Base-by-base conservation (phyloP, 2,888 invertebrate species). In the Platynereis dumerilii region DNA sequence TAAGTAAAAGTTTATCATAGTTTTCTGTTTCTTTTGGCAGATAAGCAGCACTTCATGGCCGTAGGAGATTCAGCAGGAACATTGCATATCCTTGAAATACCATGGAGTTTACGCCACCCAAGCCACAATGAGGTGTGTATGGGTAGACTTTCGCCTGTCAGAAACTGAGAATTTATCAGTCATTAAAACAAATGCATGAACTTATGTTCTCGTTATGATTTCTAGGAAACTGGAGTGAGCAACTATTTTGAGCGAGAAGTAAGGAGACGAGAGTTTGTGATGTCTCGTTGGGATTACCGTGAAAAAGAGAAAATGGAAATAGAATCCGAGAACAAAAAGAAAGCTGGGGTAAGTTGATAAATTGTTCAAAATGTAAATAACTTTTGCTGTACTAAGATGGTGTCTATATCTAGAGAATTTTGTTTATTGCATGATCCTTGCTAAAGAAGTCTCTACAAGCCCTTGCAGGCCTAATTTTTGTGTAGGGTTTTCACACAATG, bases 211-310 rank as follows among this genome's bases (percentile, higher is more conserved):
- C 12, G 44, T n/a, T n/a, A n/a, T n/a, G n/a, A n/a, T 52, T 55
- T 52, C n/a, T 67, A 71, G 71, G 42, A 58, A 2, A 22, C 26
- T 17, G 69, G 71, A 17, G 60, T 72, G 58, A 66, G 75, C 10
- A 80, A 80, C 69, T 84, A 84, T 73, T 74, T 84, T 65, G 81
- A 81, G 56, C 72, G 83, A n/a, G 84, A 84, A 69, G 80, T 83
- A 29, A 81, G 82, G 64, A 72, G 84, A 53, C 73, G 83, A 55
- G 72, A 71, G 0, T 84, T 83, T 75, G 83, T 84, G n/a, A 77
- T 79, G 59, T 72, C 75, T 45, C 73, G 84, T 48, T 84, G 83
- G 84, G 79, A 83, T 64, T 80, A 82, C 73, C 70, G 84, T 52
- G 84, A 84, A 66, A 72, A 75, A 20, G 84, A 84, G 68, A 84